Base-by-base conservation (phyloP, 1,140 invertebrate genomes). In the Adoxophyes honmai region DNA sequence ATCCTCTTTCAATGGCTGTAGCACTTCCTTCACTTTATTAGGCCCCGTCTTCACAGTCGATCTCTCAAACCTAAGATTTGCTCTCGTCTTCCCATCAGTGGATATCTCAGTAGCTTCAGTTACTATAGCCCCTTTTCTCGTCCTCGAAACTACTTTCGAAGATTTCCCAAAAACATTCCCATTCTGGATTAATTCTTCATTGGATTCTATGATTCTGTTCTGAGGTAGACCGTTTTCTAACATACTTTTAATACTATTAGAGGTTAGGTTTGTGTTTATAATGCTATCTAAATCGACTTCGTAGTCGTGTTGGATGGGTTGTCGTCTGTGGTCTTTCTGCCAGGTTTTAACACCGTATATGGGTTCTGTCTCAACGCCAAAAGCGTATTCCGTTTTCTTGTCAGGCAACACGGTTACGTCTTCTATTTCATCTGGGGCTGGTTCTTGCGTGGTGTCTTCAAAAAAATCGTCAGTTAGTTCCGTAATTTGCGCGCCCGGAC, bases 381-480 rank as follows among this genome's bases (percentile, higher is more conserved):
- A 86, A 18, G 58, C 76, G 65, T 36, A 81, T 18, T 75, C 65
- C 63, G 67, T 70, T 14, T 21, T 33, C 5, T 56, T 67, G 2
- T 59, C 38, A 35, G 51, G n/a, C n/a, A n/a, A n/a, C n/a, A n/a
- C 16, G 13, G 34, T 11, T 13, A 13, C 34, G 6, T 59, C 54
- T 15, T 55, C 57, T 15, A 33, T 64, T 64, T 83, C 81, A 28
- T 87, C 82, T 14, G 80, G 81, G 1, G 78, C 76, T 34, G 84
- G 80, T 56, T 85, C 80, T 62, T 78, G 66, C 14, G 71, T 63
- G 34, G 58, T 64, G 16, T 78, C 70, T 66, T 83, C 75, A n/a
- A 90, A 81, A 67, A 89, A 90, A 33, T 89, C 87, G 34, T 90
- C 87, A 4, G 86, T 89, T 3, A 90, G 69, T 73, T 90, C 84